Evolutionary conservation across 1,140 invertebrate species (phyloP).

Genomic region (Temnothorax curvispinosus): DNA sequence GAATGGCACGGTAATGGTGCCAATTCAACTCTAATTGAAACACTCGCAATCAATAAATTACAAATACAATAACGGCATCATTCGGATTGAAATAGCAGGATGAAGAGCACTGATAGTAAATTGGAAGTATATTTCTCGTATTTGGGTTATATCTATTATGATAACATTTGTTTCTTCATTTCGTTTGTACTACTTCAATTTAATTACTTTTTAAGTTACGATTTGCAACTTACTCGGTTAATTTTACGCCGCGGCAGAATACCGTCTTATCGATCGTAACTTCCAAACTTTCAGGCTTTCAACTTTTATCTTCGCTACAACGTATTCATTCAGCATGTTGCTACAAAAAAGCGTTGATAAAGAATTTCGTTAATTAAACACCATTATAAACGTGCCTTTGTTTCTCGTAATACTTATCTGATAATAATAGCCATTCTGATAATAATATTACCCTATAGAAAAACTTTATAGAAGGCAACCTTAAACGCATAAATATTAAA

Average conservation of each 20-base stretch:
- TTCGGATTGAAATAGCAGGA: background rate
- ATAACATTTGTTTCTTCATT: background rate
- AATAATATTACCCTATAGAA: background rate
- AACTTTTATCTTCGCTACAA: conserved; percentile 21
- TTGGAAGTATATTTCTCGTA: conserved; percentile 20
- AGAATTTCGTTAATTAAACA: conserved; percentile 14
- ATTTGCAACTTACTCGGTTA: conserved; percentile 31
- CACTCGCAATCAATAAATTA: conserved; percentile 17
- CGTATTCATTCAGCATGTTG: background rate
- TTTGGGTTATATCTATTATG: background rate
- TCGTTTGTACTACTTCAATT: background rate
- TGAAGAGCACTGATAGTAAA: background rate
- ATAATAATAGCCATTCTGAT: background rate
- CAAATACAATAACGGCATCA: background rate
- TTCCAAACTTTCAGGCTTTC: conserved; percentile 20
- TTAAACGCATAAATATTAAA: background rate
- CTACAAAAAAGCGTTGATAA: background rate
- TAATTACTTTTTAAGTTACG: conserved; percentile 40
- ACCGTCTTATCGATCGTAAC: background rate
- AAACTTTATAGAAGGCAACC: background rate
- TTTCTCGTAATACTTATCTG: background rate
- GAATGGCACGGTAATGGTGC: conserved; percentile 10
- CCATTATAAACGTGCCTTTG: background rate
- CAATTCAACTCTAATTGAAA: conserved; percentile 42
- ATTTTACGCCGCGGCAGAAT: conserved; percentile 16